Evolutionary conservation across 2,888 invertebrate genomes (phyloP).

Genomic region (Drosophila melanosoma): DNA sequence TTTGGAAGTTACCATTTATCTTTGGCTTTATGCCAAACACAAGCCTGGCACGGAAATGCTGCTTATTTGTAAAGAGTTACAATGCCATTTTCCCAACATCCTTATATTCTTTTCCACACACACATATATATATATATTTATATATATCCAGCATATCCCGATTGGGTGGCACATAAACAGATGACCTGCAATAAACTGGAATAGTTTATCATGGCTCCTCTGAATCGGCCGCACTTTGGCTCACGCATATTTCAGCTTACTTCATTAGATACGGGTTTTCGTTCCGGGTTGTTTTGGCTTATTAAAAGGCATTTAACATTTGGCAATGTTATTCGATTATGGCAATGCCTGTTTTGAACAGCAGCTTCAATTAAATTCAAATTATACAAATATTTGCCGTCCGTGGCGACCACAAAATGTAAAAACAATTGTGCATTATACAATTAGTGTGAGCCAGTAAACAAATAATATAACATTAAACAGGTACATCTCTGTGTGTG

Average conservation of each 20-base stretch:
- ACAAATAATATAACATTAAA: constrained; percentile 39
- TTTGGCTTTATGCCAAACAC: constrained; percentile 77
- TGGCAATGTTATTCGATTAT: constrained; percentile 21
- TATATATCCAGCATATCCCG: constrained; percentile 8
- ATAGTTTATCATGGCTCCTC: constrained; percentile 58
- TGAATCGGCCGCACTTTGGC: background rate
- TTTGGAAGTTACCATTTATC: constrained; percentile 76
- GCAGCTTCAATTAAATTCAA: constrained; percentile 38
- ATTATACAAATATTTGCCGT: constrained; percentile 48
- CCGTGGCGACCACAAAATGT: constrained; percentile 50
- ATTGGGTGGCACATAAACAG: constrained; percentile 32
- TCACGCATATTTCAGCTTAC: constrained; percentile 56
- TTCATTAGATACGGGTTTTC: constrained; percentile 58
- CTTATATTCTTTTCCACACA: background rate
- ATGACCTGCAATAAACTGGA: constrained; percentile 72
- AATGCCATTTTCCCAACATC: constrained; percentile 44
- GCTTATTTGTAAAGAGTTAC: constrained; percentile 75
- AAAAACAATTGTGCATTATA: constrained; percentile 74
- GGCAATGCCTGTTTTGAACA: constrained; percentile 1
- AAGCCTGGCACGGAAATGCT: constrained; percentile 71
- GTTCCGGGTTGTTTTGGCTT: constrained; percentile 18
- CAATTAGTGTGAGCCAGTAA: constrained; percentile 55
- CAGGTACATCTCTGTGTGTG: background rate
- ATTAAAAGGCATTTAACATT: constrained; percentile 54
- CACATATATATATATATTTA: background rate